These are phyloP conservation scores for Tragopan temminckii DNA, from an alignment of 2,797 vertebrate genomes.

Conservation along the genomic window DNA sequence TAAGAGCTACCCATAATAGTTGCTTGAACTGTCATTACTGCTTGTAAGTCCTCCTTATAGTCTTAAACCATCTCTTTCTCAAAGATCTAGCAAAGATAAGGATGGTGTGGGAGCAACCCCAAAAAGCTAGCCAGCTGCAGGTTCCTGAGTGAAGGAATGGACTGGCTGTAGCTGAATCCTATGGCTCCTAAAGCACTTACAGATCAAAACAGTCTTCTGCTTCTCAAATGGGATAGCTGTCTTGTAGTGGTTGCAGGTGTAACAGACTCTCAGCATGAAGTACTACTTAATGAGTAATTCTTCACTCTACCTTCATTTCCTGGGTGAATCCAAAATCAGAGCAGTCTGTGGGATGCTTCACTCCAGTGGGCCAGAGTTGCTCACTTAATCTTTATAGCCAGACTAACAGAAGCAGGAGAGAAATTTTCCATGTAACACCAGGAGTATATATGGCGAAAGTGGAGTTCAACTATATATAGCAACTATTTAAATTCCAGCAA, in stretches of 20 bases:
- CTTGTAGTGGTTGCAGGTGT: not conserved
- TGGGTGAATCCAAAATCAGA: not conserved
- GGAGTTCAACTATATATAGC: not conserved
- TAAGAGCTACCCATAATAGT: not conserved
- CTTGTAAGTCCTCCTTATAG: not conserved
- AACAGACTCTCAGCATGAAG: not conserved
- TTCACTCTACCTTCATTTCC: not conserved
- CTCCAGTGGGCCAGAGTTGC: not conserved
- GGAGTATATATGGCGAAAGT: not conserved
- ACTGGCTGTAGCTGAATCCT: not conserved
- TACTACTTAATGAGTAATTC: not conserved
- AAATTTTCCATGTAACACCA: accelerated
- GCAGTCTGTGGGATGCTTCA: not conserved
- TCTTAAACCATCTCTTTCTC: not conserved
- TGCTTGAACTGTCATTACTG: not conserved
- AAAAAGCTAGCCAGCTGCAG: not conserved
- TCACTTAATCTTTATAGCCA: not conserved
- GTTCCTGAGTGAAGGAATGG: not conserved
- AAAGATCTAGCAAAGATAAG: not conserved
- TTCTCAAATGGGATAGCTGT: not conserved
- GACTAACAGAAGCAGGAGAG: not conserved
- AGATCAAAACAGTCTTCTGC: not conserved
- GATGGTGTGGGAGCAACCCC: not conserved
- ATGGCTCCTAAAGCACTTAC: not conserved
- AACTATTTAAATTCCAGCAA: not conserved